Percentiles rank a stretch among this genome's conserved stretches.
phyloP scores from a whole-genome alignment of 2,113 vertebrate species.

The Tiliqua scincoides region DNA sequence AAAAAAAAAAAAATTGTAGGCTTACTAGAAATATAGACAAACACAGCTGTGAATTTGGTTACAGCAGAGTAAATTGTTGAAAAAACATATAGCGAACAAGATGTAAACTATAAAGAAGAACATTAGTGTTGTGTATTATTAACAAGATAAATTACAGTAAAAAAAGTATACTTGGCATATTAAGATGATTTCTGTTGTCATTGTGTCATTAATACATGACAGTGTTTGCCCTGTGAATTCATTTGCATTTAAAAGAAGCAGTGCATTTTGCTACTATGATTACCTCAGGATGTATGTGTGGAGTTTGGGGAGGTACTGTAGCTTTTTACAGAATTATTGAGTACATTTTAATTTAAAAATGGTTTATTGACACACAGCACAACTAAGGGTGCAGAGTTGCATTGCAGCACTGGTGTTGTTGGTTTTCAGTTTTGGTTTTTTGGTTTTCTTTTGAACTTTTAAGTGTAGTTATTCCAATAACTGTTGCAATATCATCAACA shows the following conservation, averaged over 20 bases:
- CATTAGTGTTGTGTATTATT: constrained; percentile 15
- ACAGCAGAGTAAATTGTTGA: neutral
- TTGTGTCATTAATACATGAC: neutral
- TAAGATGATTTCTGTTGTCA: neutral
- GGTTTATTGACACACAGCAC: no score
- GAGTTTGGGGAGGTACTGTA: accelerated
- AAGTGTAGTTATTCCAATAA: neutral
- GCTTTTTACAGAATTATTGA: neutral
- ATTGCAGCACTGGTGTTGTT: neutral
- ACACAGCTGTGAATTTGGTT: constrained; percentile 24
- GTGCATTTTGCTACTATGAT: neutral
- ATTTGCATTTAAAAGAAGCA: neutral
- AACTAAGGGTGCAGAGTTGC: neutral
- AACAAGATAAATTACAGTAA: neutral
- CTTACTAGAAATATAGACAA: neutral
- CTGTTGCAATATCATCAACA: neutral
- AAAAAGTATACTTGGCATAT: neutral
- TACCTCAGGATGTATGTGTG: accelerated
- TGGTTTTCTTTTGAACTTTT: neutral
- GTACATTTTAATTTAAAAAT: neutral
- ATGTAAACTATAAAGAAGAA: constrained; percentile 13
- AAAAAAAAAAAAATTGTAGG: neutral
- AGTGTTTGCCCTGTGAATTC: neutral
- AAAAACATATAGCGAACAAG: neutral
- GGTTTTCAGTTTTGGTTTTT: neutral